Percentiles rank a stretch among this genome's conserved stretches.
Conservation (phyloP, 64 coral and sea anemone species). For the Montipora capricornis region DNA sequence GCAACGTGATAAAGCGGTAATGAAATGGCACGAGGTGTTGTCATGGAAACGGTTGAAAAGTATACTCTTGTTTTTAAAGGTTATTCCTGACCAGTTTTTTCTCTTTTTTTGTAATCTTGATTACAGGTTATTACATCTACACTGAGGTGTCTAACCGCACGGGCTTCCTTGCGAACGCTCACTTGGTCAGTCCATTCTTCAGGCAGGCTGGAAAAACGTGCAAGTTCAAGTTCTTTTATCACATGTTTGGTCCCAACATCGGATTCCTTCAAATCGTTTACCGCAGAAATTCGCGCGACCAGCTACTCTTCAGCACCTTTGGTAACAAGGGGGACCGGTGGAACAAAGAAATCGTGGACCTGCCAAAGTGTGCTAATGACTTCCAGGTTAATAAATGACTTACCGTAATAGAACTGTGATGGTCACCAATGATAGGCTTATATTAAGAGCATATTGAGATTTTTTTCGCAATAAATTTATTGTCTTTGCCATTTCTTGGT, state of each 20-base stretch:
- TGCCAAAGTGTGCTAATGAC: slow-evolving; percentile 83
- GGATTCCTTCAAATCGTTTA: slow-evolving; percentile 72
- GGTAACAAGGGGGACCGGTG: slow-evolving; percentile 76
- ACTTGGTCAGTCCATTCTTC: slow-evolving; percentile 90
- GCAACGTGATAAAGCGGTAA: no score
- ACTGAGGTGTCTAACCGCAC: slow-evolving; percentile 83
- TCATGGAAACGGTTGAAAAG: no score
- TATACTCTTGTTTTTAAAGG: background rate
- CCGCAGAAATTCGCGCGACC: slow-evolving; percentile 78
- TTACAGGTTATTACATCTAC: slow-evolving; percentile 87
- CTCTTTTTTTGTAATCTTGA: background rate
- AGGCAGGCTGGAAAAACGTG: slow-evolving; percentile 81
- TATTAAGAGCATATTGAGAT: no score
- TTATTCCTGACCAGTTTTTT: background rate
- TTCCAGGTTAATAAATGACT: slow-evolving; percentile 61
- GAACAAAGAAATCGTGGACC: slow-evolving; percentile 60
- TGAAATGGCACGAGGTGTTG: no score
- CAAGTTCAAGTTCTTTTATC: slow-evolving; percentile 95
- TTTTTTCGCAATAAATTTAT: no score
- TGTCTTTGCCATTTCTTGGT: no score
- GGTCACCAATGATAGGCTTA: no score
- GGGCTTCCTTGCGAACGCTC: slow-evolving; percentile 73
- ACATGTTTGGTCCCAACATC: slow-evolving; percentile 89
- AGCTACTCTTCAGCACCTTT: slow-evolving; percentile 57
- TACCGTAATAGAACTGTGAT: background rate